Conservation (phyloP, 2,888 invertebrate genomes). For the Cordilura impudica region DNA sequence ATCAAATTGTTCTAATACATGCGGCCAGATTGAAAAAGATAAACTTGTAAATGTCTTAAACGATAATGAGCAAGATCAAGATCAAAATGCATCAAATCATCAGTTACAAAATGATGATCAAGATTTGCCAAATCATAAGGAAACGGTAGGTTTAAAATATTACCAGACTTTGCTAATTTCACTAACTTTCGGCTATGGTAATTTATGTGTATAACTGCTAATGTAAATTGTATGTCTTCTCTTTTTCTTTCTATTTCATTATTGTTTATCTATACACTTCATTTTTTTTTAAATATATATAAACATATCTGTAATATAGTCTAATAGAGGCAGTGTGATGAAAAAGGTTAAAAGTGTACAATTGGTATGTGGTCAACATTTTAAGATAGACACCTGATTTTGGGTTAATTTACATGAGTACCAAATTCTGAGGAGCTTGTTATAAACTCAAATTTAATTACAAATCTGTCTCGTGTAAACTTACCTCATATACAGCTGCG, state of each 20-base stretch:
- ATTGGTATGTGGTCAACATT: conserved; percentile 69
- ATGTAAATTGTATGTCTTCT: conserved; percentile 18
- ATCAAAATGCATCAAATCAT: conserved; percentile 3
- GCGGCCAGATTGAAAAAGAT: conserved; percentile 43
- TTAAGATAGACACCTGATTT: too few species aligned
- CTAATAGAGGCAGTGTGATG: conserved; percentile 65
- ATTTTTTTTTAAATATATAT: background rate
- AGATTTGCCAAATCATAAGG: background rate
- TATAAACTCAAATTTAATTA: too few species aligned
- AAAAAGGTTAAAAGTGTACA: conserved; percentile 72
- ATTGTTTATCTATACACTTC: background rate
- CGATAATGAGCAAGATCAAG: background rate
- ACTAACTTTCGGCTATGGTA: background rate
- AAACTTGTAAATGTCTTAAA: background rate
- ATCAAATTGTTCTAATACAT: conserved; percentile 27
- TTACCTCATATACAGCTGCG: too few species aligned
- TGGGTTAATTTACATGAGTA: too few species aligned
- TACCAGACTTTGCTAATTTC: background rate
- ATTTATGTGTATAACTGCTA: background rate
- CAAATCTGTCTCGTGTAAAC: too few species aligned
- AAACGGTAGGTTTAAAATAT: conserved; percentile 26
- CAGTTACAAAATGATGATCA: background rate
- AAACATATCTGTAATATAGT: conserved; percentile 21
- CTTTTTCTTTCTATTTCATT: conserved; percentile 20
- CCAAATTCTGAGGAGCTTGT: too few species aligned